These are phyloP conservation scores for Leptinotarsa peninsularis DNA, from an alignment of 2,888 invertebrate genomes.

Conservation along the genomic window DNA sequence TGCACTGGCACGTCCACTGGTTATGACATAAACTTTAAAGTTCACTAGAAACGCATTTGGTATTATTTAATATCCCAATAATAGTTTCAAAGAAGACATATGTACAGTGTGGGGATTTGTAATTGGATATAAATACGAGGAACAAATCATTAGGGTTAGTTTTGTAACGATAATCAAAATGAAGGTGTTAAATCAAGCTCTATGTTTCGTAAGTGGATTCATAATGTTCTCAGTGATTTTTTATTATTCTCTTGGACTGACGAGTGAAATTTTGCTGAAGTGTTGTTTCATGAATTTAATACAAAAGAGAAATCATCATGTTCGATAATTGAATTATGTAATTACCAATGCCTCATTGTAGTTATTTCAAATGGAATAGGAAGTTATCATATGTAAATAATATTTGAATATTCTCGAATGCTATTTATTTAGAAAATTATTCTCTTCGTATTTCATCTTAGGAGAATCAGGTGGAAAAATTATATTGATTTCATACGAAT, in stretches of 20 bases:
- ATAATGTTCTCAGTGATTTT: slow-evolving; percentile 4
- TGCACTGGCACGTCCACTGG: neutral
- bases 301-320: neutral
- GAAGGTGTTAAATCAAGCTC: neutral
- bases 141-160: slow-evolving; percentile 4
- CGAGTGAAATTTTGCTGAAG: neutral
- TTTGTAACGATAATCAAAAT: slow-evolving; percentile 1
- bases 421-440: too few species aligned
- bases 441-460: too few species aligned
- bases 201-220: neutral
- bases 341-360: neutral
- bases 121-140: slow-evolving; percentile 3
- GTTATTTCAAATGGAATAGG: neutral
- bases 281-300: neutral
- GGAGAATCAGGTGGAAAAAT: too few species aligned
- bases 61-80: slow-evolving; percentile 4
- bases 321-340: neutral
- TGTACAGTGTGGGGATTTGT: neutral
- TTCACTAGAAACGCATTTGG: neutral
- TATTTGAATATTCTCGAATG: too few species aligned
- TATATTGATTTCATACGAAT: too few species aligned
- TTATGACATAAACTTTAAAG: slow-evolving; percentile 5
- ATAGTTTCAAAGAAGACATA: neutral
- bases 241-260: neutral
- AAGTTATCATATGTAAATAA: too few species aligned